Evolutionary conservation across 2,797 vertebrate species (phyloP), one percentile per base, ranked within the genome.

Genomic region (Ptychadena robeensis): DNA sequence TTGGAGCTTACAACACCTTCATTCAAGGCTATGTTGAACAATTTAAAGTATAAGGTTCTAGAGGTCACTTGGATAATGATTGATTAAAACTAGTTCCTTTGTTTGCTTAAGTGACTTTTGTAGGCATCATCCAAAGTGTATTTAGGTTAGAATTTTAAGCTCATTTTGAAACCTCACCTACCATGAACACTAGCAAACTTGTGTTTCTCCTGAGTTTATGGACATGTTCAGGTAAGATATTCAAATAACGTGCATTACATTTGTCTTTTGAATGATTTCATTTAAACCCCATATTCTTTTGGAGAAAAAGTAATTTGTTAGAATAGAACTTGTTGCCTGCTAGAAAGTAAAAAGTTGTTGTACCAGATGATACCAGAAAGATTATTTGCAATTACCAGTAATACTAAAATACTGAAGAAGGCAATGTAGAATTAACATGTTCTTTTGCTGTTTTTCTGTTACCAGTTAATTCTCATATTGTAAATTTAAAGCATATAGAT

Each of bases 1-100:
- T 74, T 68, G 28, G 25, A 59, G 34, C 30, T 85, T 85, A 63
- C 83, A 35, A 80, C 78, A 85, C 57, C 65, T 66, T 72, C 25
- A 80, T 80, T 79, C 82, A 85, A 85, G 82, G 82, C 78, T 85
- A 85, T 81, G 72, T 85, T 85, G 34, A 79, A 69, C 76, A 84
- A 40, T 61, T 66, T 59, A 70, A 76, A 85, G 40, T 31, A 30
- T 70, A 76, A 31, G 66, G 32, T 34, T 76, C 57, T 66, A 85
- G 72, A 81, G 83, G 72, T 76, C 72, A 68, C 37, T 6, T 80
- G 25, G 72, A 65, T 76, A 85, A 85, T 85, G 44, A 85, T 85
- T 85, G 72, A 85, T 57, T 63, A 14, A 25, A 57, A 15, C 77
- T 70, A 57, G 71, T 35, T 64, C 8, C 44, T 65, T 18, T 80